These are phyloP conservation scores for Luidia sarsii DNA, from an alignment of 53 echinoderm and acorn worm genomes.

Conservation along the genomic window DNA sequence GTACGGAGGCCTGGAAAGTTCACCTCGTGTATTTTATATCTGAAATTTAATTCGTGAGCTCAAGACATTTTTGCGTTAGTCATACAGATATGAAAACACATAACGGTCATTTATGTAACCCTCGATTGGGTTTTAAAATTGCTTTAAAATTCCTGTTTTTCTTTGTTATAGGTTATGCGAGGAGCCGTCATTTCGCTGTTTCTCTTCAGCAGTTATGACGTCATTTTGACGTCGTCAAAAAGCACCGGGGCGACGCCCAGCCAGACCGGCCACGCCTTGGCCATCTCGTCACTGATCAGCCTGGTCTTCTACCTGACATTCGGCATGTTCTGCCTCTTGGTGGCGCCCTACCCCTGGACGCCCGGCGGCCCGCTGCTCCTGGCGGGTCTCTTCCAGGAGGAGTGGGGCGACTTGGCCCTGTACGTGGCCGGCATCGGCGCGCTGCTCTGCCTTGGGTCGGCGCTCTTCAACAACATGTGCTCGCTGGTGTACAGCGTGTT, in stretches of 20 bases:
- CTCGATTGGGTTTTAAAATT: neutral
- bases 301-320: conserved; percentile 38
- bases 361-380: conserved; percentile 5
- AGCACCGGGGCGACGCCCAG: conserved; percentile 7
- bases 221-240: conserved; percentile 64
- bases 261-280: conserved; percentile 31
- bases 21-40: neutral
- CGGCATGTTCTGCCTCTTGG: conserved; percentile 46
- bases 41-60: too few species aligned
- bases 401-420: conserved; percentile 30
- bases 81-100: neutral
- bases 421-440: conserved; percentile 28
- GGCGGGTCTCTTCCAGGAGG: conserved; percentile 21
- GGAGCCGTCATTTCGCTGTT: conserved; percentile 49
- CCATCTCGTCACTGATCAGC: conserved; percentile 52
- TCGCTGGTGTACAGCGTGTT: conserved; percentile 45
- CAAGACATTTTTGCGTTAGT: too few species aligned
- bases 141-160: neutral
- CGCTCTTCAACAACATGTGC: conserved; percentile 51
- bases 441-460: conserved; percentile 50
- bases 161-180: conserved; percentile 43
- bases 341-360: conserved; percentile 46
- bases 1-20: neutral
- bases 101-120: neutral
- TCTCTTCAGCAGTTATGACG: conserved; percentile 62